Evolutionary conservation across 2,888 invertebrate genomes (phyloP).

Genomic region (Aphidius colemani): DNA sequence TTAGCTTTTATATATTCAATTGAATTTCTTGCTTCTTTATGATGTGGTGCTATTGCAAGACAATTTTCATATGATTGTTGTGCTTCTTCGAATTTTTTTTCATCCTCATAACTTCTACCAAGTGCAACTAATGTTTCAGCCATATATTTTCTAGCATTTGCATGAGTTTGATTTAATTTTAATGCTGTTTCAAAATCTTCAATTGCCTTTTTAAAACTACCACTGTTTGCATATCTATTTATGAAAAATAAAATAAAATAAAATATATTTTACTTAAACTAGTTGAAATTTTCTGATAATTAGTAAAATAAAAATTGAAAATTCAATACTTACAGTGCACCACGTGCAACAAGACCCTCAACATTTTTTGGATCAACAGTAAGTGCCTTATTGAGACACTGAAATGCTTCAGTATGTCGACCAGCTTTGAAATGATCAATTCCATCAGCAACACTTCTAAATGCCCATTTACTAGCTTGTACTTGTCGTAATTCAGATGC

Average conservation of each 20-base stretch:
- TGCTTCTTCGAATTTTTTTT: constrained; percentile 83
- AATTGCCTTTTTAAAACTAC: constrained; percentile 90
- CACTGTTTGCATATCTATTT: constrained; percentile 82
- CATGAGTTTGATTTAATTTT: constrained; percentile 85
- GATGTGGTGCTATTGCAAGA: constrained; percentile 80
- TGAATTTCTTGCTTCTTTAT: constrained; percentile 85
- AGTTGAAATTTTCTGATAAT: too few relatives aligned
- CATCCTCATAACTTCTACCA: constrained; percentile 86
- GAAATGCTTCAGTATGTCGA: constrained; percentile 91
- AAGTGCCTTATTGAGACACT: constrained; percentile 90
- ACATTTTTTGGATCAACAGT: constrained; percentile 91
- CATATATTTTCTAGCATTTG: constrained; percentile 92
- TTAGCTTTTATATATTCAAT: constrained; percentile 80
- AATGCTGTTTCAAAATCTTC: constrained; percentile 93
- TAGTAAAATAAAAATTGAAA: too few relatives aligned
- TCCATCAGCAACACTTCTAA: constrained; percentile 90
- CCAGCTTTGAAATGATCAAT: constrained; percentile 94
- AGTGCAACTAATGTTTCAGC: constrained; percentile 90
- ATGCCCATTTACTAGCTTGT: constrained; percentile 93
- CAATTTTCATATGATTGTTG: constrained; percentile 85
- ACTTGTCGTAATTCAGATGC: constrained; percentile 83
- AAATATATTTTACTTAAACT: neutral
- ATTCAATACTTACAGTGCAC: constrained; percentile 77
- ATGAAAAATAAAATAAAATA: constrained; percentile 14
- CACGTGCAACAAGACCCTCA: constrained; percentile 89